These are phyloP conservation scores for Sylvilagus bachmani DNA, from an alignment of 2,113 vertebrate species.

Conservation along the genomic window DNA sequence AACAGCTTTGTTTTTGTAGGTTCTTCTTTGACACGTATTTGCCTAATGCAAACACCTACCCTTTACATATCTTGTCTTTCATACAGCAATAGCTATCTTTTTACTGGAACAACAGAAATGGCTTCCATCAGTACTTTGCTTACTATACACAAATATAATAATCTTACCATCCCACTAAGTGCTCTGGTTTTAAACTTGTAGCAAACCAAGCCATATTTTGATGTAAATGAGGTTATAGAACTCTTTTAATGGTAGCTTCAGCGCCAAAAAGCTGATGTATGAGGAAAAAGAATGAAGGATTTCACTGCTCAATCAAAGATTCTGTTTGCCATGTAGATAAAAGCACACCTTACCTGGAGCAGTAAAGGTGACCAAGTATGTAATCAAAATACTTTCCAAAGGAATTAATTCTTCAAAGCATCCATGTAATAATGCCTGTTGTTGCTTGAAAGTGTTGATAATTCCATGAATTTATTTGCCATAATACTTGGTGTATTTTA, in stretches of 20 bases:
- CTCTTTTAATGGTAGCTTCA: not conserved
- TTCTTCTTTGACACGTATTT: not conserved
- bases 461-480: not conserved
- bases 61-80: not conserved
- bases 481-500: not conserved
- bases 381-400: not conserved
- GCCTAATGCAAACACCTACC: not conserved
- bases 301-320: not conserved
- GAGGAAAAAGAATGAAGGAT: not conserved
- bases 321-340: not conserved
- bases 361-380: not conserved
- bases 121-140: not conserved
- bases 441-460: not conserved
- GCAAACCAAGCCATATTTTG: not conserved
- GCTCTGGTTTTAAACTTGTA: constrained; percentile 3
- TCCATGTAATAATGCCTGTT: not conserved
- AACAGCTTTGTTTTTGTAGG: not conserved
- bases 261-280: not conserved
- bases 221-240: not conserved
- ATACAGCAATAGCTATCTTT: not conserved
- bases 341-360: not conserved
- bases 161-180: not conserved
- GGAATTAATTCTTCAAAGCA: not conserved
- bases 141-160: not conserved
- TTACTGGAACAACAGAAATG: not conserved